Conservation (phyloP, 2,113 vertebrate species). For the Dicrurus megarhynchus region DNA sequence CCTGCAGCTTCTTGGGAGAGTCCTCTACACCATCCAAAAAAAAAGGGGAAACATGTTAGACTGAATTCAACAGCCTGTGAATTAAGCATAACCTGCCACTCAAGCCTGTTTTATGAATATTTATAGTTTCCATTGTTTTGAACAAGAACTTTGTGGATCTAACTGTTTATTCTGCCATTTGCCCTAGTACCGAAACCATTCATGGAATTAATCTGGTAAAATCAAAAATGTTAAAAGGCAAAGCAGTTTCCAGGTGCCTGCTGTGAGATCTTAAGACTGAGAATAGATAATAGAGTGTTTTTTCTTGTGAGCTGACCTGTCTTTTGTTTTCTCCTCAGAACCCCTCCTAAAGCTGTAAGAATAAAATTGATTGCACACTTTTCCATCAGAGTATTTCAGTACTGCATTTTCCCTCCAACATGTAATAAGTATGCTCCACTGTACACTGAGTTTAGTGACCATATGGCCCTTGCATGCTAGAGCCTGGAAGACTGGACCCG, state of each 20-base stretch:
- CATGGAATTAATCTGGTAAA: not conserved
- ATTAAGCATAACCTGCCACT: not conserved
- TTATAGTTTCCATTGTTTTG: not conserved
- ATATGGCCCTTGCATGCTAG: not conserved
- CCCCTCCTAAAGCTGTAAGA: not conserved
- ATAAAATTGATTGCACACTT: not conserved
- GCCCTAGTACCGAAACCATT: not conserved
- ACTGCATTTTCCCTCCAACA: not conserved
- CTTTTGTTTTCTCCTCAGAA: not conserved
- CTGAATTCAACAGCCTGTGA: not conserved
- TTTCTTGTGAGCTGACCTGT: not conserved
- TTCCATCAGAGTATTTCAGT: not conserved
- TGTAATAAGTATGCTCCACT: not conserved
- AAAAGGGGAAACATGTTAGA: not conserved
- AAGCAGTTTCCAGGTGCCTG: not conserved
- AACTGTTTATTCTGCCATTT: not conserved
- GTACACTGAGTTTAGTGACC: not conserved
- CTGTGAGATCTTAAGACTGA: not conserved
- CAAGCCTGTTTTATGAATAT: not conserved
- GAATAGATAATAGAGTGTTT: not conserved
- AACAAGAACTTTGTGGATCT: not conserved
- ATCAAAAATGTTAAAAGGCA: not conserved
- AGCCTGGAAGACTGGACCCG: not conserved
- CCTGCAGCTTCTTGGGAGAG: not conserved
- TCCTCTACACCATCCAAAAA: not conserved